These are phyloP conservation scores for Caenorhabditis japonica DNA, from an alignment of 2,888 invertebrate species.

Conservation along the genomic window DNA sequence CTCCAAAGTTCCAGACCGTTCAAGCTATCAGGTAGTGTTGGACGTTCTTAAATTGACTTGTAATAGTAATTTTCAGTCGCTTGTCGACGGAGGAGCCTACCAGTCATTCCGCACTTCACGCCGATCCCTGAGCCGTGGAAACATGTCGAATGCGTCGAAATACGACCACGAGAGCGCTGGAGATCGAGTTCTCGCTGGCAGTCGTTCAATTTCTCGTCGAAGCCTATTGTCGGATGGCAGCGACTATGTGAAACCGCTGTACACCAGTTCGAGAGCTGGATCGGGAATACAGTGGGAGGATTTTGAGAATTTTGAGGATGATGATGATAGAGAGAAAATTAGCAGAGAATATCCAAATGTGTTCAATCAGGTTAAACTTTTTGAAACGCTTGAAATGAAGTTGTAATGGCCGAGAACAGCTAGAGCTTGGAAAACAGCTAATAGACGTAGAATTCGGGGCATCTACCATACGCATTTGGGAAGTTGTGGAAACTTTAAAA, in stretches of 20 bases:
- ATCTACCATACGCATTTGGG: too few relatives aligned
- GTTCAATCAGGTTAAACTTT: not conserved
- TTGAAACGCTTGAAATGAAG: not conserved
- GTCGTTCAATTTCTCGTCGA: slow-evolving; percentile 35
- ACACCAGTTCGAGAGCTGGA: not conserved
- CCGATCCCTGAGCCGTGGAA: not conserved
- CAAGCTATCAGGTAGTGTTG: not conserved
- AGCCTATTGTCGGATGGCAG: slow-evolving; percentile 29
- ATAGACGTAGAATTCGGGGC: too few relatives aligned
- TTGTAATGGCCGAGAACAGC: not conserved
- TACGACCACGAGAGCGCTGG: slow-evolving; percentile 5
- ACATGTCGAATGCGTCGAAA: not conserved
- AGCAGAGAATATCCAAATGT: not conserved
- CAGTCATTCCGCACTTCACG: slow-evolving; percentile 20
- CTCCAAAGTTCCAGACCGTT: not conserved
- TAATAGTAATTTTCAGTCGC: slow-evolving; percentile 7
- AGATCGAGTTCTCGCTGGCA: slow-evolving; percentile 22
- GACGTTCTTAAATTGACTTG: not conserved
- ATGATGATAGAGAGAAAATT: slow-evolving; percentile 6
- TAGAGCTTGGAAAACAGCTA: too few relatives aligned
- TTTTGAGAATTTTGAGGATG: slow-evolving; percentile 5
- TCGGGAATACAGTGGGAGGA: slow-evolving; percentile 14
- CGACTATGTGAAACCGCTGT: not conserved
- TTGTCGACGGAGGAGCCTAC: slow-evolving; percentile 39
- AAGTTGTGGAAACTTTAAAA: too few relatives aligned